These are phyloP conservation scores for Gymnosoma rotundatum DNA, from an alignment of 2,888 invertebrate genomes.

Conservation along the genomic window DNA sequence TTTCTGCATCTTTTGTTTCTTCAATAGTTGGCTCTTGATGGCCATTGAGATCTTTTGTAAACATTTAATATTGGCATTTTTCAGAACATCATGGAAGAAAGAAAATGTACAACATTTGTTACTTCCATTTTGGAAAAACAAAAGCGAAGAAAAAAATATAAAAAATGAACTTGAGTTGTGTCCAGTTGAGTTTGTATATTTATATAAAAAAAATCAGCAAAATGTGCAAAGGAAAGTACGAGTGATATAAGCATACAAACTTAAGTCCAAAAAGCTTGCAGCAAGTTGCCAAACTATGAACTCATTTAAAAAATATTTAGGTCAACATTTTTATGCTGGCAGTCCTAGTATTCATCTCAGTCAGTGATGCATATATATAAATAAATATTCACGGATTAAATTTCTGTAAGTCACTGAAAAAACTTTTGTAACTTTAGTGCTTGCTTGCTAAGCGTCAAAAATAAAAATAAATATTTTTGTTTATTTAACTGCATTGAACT, in stretches of 20 bases:
- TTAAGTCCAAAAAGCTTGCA: conserved; percentile 50
- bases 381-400: conserved; percentile 20
- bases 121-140: conserved; percentile 35
- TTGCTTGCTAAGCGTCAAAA: too few species aligned
- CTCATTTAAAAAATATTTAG: conserved; percentile 61
- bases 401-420: conserved; percentile 2
- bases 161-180: conserved; percentile 39
- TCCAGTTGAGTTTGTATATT: conserved; percentile 31
- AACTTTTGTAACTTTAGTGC: neutral
- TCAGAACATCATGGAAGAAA: conserved; percentile 43
- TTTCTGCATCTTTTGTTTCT: conserved; percentile 33
- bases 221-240: conserved; percentile 23
- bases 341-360: conserved; percentile 16
- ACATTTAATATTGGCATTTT: conserved; percentile 65
- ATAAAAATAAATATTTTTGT: too few species aligned
- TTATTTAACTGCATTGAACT: too few species aligned
- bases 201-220: neutral
- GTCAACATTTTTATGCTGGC: conserved; percentile 57
- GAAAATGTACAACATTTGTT: conserved; percentile 46
- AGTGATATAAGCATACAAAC: conserved; percentile 37
- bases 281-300: conserved; percentile 54
- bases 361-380: conserved; percentile 22
- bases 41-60: conserved; percentile 62
- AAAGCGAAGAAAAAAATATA: conserved; percentile 5
- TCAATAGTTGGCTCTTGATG: conserved; percentile 51